phyloP scores from a whole-genome alignment of 2,113 vertebrate species.

The Stigmatopora argus region DNA sequence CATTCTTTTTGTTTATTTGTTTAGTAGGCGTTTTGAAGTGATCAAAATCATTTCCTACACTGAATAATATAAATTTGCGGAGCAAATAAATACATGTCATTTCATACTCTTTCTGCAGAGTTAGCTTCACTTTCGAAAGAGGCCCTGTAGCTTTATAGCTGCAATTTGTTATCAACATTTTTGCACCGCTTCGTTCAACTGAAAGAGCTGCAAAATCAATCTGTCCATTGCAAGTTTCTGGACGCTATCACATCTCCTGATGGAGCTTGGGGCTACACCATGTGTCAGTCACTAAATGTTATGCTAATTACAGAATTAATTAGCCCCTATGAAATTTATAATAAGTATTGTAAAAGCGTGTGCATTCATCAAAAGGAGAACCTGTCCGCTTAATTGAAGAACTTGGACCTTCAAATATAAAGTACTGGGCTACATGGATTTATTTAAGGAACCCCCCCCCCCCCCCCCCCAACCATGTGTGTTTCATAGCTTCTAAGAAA shows the following conservation, averaged over 20 bases:
- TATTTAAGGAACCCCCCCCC: conserved; percentile 34
- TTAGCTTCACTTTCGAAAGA: neutral
- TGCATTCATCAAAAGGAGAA: conserved; percentile 56
- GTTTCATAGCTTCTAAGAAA: conserved; percentile 31
- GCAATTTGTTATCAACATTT: conserved; percentile 1
- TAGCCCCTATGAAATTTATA: conserved; percentile 47
- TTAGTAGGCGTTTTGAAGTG: neutral
- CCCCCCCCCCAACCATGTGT: conserved; percentile 29
- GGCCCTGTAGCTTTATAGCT: neutral
- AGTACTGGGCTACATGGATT: conserved; percentile 36
- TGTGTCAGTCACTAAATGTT: conserved; percentile 54
- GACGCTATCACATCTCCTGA: conserved; percentile 49
- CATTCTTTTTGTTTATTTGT: neutral
- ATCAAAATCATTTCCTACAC: neutral
- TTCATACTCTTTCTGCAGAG: neutral
- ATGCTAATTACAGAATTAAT: conserved; percentile 67
- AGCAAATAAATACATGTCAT: neutral
- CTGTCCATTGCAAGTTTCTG: conserved; percentile 37
- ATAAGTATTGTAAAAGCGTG: conserved; percentile 51
- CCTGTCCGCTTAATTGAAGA: conserved; percentile 49
- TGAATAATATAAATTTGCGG: neutral
- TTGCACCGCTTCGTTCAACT: conserved; percentile 2
- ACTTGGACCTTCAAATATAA: conserved; percentile 47
- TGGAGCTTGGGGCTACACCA: conserved; percentile 38
- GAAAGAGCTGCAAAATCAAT: conserved; percentile 29